These are phyloP conservation scores for Orycteropus afer DNA, from an alignment of 2,113 vertebrate species.

Conservation along the genomic window DNA sequence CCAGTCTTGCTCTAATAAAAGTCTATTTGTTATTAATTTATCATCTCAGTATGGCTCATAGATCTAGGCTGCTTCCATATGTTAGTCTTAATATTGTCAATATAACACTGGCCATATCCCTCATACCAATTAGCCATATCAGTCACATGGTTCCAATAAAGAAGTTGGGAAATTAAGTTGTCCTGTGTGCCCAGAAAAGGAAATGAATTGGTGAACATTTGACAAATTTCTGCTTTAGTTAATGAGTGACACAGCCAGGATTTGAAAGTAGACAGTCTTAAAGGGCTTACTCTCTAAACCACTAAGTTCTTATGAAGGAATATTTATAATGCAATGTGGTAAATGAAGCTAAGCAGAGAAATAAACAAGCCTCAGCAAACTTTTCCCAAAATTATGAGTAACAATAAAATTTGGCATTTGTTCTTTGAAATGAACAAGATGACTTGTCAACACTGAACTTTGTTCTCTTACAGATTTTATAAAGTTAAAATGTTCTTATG, in stretches of 20 bases:
- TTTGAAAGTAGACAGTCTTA: not conserved
- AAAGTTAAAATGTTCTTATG: not conserved
- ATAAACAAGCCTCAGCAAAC: not conserved
- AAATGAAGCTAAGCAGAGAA: not conserved
- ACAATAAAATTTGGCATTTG: not conserved
- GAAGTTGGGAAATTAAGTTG: not conserved
- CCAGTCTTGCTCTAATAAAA: too few relatives aligned
- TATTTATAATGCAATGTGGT: not conserved
- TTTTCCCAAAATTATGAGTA: not conserved
- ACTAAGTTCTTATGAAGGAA: not conserved
- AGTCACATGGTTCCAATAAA: not conserved
- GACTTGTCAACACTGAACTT: not conserved
- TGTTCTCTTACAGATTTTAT: not conserved
- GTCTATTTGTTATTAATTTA: not conserved
- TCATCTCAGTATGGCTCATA: not conserved
- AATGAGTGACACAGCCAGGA: not conserved
- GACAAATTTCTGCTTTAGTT: not conserved
- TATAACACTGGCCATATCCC: not conserved
- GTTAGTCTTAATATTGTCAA: not conserved
- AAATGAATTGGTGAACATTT: not conserved
- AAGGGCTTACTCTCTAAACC: rapidly evolving
- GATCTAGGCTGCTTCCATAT: not conserved
- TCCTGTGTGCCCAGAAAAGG: not conserved
- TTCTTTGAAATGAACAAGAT: not conserved
- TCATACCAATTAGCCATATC: not conserved